These are phyloP conservation scores for Beroe ovata DNA, from an alignment of 37 sponge, comb jelly and placozoan species.

Conservation along the genomic window DNA sequence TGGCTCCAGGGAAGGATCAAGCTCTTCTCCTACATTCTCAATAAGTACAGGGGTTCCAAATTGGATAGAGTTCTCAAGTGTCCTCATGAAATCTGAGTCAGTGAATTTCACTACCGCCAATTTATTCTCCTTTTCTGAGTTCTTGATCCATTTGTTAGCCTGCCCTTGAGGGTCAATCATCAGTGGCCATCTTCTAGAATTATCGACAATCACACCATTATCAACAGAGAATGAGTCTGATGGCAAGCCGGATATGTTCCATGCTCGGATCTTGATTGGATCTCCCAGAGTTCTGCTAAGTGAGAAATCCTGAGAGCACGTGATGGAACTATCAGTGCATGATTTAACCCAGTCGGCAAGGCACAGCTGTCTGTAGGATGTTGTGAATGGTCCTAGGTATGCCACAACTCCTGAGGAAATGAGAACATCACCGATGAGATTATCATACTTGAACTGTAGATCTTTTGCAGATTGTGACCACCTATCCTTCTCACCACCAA, in stretches of 20 bases:
- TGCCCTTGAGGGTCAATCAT: slow-evolving; percentile 99
- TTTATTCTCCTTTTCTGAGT: slow-evolving; percentile 84
- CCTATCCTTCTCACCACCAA: slow-evolving; percentile 96
- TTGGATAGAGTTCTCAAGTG: slow-evolving; percentile 98
- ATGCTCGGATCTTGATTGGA: slow-evolving; percentile 97
- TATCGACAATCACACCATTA: slow-evolving; percentile 95
- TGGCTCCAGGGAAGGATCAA: slow-evolving; percentile 97
- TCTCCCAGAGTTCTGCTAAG: slow-evolving; percentile 93
- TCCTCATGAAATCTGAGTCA: slow-evolving; percentile 90
- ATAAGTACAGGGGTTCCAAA: slow-evolving; percentile 95
- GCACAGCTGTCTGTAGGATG: slow-evolving; percentile 76
- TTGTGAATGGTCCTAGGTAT: slow-evolving; percentile 96
- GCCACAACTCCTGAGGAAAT: slow-evolving; percentile 95
- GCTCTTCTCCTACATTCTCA: slow-evolving; percentile 99
- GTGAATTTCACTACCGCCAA: slow-evolving; percentile 92
- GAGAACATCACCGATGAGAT: slow-evolving; percentile 94
- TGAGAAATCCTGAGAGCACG: slow-evolving; percentile 85
- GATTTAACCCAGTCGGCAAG: slow-evolving; percentile 79
- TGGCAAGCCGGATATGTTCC: slow-evolving; percentile 98
- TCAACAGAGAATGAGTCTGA: slow-evolving; percentile 95
- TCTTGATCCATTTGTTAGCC: slow-evolving; percentile 99
- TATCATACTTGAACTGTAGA: slow-evolving; percentile 89
- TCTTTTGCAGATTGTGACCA: slow-evolving; percentile 87
- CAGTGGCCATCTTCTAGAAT: slow-evolving; percentile 97
- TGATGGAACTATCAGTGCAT: slow-evolving; percentile 77